These are phyloP conservation scores for Scatophagus argus DNA, from an alignment of 2,113 vertebrate genomes.

Conservation along the genomic window DNA sequence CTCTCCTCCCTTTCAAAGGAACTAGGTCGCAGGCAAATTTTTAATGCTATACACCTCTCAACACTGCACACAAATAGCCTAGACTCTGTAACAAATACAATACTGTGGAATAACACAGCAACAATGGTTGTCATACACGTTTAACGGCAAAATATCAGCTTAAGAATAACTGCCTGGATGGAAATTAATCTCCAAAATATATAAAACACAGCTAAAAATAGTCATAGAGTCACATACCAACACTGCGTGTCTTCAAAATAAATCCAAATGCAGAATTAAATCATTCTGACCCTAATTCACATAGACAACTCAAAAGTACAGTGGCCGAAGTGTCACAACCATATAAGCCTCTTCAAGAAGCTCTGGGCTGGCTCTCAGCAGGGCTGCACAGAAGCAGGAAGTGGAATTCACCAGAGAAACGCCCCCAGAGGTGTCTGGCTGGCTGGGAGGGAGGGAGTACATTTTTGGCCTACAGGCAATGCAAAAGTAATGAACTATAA, in stretches of 20 bases:
- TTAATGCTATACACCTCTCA: constrained; percentile 60
- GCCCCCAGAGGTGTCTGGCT: constrained; percentile 79
- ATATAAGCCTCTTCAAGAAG: constrained; percentile 70
- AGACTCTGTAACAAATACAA: constrained; percentile 15
- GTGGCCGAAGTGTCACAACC: constrained; percentile 72
- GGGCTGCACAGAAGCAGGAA: constrained; percentile 80
- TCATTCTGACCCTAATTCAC: constrained; percentile 53
- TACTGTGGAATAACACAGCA: background rate
- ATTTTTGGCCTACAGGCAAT: constrained; percentile 68
- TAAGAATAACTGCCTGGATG: background rate
- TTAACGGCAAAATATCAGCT: constrained; percentile 23
- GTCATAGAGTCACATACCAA: constrained; percentile 35
- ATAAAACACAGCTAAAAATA: constrained; percentile 36
- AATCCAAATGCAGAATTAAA: constrained; percentile 49
- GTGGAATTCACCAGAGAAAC: constrained; percentile 79
- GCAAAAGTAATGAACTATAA: constrained; percentile 60
- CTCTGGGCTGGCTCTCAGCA: constrained; percentile 61
- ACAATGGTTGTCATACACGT: constrained; percentile 23
- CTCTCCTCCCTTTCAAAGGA: constrained; percentile 74
- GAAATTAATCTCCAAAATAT: constrained; percentile 35
- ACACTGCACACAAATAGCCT: constrained; percentile 29
- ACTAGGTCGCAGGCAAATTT: constrained; percentile 78
- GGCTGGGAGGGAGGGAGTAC: constrained; percentile 50
- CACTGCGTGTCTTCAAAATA: constrained; percentile 38
- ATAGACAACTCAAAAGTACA: constrained; percentile 59